Percentiles rank a stretch among this genome's conserved stretches.
These are phyloP conservation scores for Huso huso DNA, from an alignment of 2,797 vertebrate species.

Conservation along the genomic window DNA sequence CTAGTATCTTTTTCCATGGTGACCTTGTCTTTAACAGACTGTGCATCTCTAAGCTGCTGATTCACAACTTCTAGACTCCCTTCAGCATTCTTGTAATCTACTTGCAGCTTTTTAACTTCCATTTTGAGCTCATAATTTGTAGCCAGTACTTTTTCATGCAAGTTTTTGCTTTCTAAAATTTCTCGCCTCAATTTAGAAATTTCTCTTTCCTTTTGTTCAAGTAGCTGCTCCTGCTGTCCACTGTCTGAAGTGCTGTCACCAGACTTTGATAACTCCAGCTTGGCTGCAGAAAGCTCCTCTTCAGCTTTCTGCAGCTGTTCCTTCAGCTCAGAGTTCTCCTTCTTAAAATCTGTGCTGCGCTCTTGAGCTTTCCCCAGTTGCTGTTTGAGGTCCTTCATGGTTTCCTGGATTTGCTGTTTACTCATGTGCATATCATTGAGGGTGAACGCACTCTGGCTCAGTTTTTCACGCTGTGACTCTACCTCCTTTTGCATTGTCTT, in stretches of 20 bases:
- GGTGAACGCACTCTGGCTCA: constrained; percentile 65
- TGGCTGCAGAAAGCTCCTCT: constrained; percentile 49
- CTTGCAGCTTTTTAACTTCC: constrained; percentile 67
- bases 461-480: constrained; percentile 63
- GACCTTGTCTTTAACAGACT: constrained; percentile 51
- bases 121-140: constrained; percentile 70
- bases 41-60: constrained; percentile 59
- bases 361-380: constrained; percentile 63
- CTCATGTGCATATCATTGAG: constrained; percentile 75
- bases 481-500: constrained; percentile 57
- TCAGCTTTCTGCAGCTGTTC: constrained; percentile 61
- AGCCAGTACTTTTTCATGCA: constrained; percentile 60
- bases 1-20: constrained; percentile 69
- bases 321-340: constrained; percentile 60
- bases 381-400: constrained; percentile 64
- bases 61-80: constrained; percentile 49
- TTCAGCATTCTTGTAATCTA: constrained; percentile 28
- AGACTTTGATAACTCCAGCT: constrained; percentile 41
- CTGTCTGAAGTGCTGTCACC: constrained; percentile 29
- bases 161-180: constrained; percentile 55
- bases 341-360: constrained; percentile 45
- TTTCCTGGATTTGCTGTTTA: constrained; percentile 69
- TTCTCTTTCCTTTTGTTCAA: constrained; percentile 60
- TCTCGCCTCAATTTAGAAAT: constrained; percentile 57
- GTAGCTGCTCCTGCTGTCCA: constrained; percentile 31